Conservation (phyloP, 2,888 invertebrate genomes). For the Crocallis elinguaria region DNA sequence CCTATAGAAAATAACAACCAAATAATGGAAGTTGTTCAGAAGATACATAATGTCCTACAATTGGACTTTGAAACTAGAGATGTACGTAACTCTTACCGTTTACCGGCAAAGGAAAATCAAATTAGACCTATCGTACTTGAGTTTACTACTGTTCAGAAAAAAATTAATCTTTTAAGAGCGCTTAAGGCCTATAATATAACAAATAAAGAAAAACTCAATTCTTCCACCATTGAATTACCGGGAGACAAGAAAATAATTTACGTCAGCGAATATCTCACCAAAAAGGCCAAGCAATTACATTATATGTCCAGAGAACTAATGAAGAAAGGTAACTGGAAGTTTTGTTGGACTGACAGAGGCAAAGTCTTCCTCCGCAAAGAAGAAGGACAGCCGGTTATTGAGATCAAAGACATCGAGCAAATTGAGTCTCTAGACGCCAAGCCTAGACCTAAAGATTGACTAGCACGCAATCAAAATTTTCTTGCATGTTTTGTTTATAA, state of each 20-base stretch:
- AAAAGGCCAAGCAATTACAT: constrained; percentile 2
- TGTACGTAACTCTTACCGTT: not conserved
- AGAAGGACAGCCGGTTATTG: not conserved
- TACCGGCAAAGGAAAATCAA: not conserved
- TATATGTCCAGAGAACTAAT: not conserved
- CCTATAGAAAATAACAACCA: not conserved
- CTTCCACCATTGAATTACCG: not conserved
- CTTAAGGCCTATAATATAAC: not conserved
- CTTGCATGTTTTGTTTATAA: no score
- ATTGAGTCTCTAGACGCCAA: not conserved
- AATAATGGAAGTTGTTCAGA: not conserved
- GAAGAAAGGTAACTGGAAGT: not conserved
- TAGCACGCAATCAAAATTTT: not conserved
- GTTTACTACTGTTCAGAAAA: not conserved
- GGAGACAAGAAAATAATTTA: not conserved
- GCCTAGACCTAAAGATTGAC: not conserved
- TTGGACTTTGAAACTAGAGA: not conserved
- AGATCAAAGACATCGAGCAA: not conserved
- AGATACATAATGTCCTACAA: not conserved
- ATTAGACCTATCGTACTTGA: not conserved
- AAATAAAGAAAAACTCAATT: not conserved
- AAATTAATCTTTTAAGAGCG: not conserved
- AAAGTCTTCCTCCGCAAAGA: constrained; percentile 2
- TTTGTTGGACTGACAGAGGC: constrained; percentile 2
- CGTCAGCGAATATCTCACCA: not conserved